Evolutionary conservation across 1,140 invertebrate genomes (phyloP), one percentile per base, ranked within the genome.

Genomic region (Brachystomella parvula): DNA sequence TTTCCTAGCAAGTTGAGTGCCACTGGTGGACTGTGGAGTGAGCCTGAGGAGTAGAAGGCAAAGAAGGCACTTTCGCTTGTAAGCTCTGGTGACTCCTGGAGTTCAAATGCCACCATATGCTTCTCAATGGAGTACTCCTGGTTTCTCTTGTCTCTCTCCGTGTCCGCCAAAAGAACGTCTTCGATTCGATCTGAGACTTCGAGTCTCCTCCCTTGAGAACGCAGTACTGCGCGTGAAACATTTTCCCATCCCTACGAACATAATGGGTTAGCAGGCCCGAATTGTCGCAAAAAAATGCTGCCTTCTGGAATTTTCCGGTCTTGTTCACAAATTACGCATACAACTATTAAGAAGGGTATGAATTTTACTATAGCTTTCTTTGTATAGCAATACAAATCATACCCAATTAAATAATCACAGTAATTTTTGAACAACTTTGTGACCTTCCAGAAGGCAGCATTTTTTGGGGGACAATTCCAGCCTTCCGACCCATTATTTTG

Each of bases 21-120:
- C 9, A 71, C 9, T 1, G 70, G 61, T 12, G 64, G 49, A 58
- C 67, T 66, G 31, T 71, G 70, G 6, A 71, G 49, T 1, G 66
- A 26, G 0, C 64, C 67, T 1, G 64, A 64, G 3, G 70, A 62
- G 32, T 32, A 69, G 28, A 66, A 68, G 0, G 64, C 70, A 12
- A 31, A 19, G 17, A 63, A 56, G 31, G 0, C 21, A 59, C 3
- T 2, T 6, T n/a, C 24, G 17, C 6, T 26, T n/a, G 17, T 28
- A 0, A 33, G 17, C 3, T 15, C 32, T 44, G 24, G 30, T 17
- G 15, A 26, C 29, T 63, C 3, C 2, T 31, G 49, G 12, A 67
- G 24, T 30, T 67, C 65, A 0, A 67, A 2, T 12, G 65, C 65
- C 1, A 63, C 15, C 32, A 65, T 65, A 19, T 63, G 64, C 24